phyloP scores from a whole-genome alignment of 2,113 vertebrate genomes.

The Malurus alboscapulatus region DNA sequence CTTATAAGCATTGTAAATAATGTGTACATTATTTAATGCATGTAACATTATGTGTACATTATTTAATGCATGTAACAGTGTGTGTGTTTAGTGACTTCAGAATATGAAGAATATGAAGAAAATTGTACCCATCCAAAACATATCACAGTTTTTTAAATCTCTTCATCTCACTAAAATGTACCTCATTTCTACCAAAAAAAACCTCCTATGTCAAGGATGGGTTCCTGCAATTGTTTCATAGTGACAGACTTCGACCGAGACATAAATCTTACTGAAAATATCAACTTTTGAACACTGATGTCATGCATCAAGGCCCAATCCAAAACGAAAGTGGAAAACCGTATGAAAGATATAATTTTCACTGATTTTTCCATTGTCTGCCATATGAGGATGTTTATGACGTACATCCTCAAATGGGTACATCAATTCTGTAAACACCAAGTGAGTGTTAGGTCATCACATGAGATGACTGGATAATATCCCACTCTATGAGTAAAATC shows the following conservation, averaged over 20 bases:
- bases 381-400: background rate
- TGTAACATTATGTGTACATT: too few species aligned
- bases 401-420: background rate
- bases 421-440: background rate
- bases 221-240: background rate
- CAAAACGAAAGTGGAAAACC: background rate
- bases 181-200: background rate
- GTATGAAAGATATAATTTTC: background rate
- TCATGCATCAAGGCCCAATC: background rate
- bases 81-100: background rate
- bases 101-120: background rate
- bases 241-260: background rate
- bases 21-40: background rate
- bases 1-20: background rate
- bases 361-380: background rate
- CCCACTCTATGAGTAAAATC: background rate
- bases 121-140: background rate
- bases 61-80: background rate
- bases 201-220: accelerated
- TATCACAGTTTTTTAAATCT: background rate
- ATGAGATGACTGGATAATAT: background rate
- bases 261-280: background rate
- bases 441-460: background rate
- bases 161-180: background rate
- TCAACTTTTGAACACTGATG: background rate